Evolutionary conservation across 2,888 invertebrate genomes (phyloP).

Genomic region (Ferdinandea cuprea): DNA sequence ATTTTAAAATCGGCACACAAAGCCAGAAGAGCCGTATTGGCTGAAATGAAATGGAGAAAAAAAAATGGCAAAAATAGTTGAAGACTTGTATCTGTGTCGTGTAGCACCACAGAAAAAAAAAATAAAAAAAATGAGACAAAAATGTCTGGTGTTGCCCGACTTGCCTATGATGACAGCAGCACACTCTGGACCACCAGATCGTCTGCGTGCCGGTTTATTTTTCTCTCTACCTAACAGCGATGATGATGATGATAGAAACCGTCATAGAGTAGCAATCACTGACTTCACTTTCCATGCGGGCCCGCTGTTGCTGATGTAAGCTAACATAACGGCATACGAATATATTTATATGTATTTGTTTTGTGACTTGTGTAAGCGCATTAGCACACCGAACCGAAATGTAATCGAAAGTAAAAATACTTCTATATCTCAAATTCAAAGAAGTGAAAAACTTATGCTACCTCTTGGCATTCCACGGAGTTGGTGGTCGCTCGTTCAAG

Average conservation of each 20-base stretch:
- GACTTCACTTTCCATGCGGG: constrained; percentile 69
- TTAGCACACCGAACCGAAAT: constrained; percentile 55
- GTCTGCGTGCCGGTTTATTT: constrained; percentile 42
- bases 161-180: constrained; percentile 33
- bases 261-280: constrained; percentile 15
- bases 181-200: constrained; percentile 51
- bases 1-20: constrained; percentile 65
- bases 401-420: constrained; percentile 67
- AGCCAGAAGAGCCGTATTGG: constrained; percentile 17
- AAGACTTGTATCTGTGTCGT: constrained; percentile 37
- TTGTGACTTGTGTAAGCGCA: constrained; percentile 55
- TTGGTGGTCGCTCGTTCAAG: constrained; percentile 7
- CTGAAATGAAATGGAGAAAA: constrained; percentile 1
- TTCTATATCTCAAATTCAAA: not conserved
- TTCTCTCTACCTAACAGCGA: not conserved
- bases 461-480: constrained; percentile 37
- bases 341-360: constrained; percentile 15
- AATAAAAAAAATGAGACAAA: no score
- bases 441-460: not conserved
- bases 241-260: constrained; percentile 19
- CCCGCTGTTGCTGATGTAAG: constrained; percentile 61
- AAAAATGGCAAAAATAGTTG: constrained; percentile 19
- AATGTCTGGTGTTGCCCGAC: constrained; percentile 57
- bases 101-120: constrained; percentile 32
- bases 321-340: constrained; percentile 46